Percentiles rank a stretch among this genome's conserved stretches.
Conservation (phyloP, 2,797 vertebrate genomes). For the Poecilia velifera region DNA sequence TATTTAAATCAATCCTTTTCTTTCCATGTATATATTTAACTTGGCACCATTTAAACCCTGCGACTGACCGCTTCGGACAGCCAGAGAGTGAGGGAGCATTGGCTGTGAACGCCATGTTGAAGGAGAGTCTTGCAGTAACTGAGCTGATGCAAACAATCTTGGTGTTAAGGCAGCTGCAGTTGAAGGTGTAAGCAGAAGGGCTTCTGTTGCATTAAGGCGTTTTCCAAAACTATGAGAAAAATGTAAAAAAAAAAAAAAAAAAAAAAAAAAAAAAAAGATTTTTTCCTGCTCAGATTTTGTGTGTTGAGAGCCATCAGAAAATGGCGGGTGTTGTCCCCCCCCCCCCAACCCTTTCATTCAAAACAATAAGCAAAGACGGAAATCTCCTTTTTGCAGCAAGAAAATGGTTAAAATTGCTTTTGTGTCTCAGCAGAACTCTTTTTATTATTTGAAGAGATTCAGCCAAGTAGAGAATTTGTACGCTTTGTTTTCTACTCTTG, state of each 20-base stretch:
- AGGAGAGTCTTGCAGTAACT: conserved; percentile 43
- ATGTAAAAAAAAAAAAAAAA: neutral
- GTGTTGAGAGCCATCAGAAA: conserved; percentile 76
- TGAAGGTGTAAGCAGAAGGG: conserved; percentile 4
- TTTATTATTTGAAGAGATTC: neutral
- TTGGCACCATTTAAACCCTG: conserved; percentile 22
- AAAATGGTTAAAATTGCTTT: neutral
- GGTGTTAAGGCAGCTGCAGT: neutral
- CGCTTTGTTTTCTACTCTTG: conserved; percentile 24
- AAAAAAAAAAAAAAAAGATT: neutral
- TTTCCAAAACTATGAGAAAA: neutral
- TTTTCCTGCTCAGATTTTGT: conserved; percentile 45
- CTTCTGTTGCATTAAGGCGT: conserved; percentile 11
- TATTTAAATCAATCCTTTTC: conserved; percentile 22
- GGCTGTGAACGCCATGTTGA: conserved; percentile 80
- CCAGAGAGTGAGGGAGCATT: conserved; percentile 66
- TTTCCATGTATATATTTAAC: conserved; percentile 31
- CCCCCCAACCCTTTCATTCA: neutral
- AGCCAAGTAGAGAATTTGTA: neutral
- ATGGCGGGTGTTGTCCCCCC: conserved; percentile 76
- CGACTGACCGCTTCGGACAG: conserved; percentile 56
- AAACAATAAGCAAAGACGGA: conserved; percentile 25
- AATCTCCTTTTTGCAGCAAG: neutral
- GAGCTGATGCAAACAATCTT: conserved; percentile 33
- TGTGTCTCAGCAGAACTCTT: neutral